A percentile compares a stretch with the other conserved stretches of the same genome.
These are phyloP conservation scores for Sinonovacula constricta DNA, from an alignment of 1,140 invertebrate genomes.

Conservation along the genomic window DNA sequence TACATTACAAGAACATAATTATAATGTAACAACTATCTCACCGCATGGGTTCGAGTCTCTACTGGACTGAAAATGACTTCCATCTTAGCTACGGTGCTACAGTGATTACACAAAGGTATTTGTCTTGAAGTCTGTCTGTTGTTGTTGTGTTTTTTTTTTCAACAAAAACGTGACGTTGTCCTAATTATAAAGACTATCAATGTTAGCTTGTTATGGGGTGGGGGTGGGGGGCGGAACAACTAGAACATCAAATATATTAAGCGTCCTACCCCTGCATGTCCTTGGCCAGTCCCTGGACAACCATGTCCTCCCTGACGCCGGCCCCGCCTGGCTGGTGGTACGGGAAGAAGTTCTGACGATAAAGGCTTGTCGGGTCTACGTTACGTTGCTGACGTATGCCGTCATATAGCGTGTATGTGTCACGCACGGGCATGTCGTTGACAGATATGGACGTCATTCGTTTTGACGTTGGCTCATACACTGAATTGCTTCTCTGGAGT, in stretches of 20 bases:
- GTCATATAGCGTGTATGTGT: conserved; percentile 38
- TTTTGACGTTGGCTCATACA: conserved; percentile 31
- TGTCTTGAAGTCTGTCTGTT: neutral
- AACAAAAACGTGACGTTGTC: neutral
- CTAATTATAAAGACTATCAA: neutral
- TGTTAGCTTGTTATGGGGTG: neutral
- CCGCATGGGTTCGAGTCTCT: too few species aligned
- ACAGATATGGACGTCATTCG: conserved; percentile 44
- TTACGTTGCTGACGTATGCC: neutral
- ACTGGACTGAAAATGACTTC: too few species aligned
- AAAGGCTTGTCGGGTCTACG: conserved; percentile 30
- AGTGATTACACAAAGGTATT: neutral
- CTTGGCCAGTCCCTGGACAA: conserved; percentile 11
- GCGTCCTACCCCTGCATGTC: conserved; percentile 13
- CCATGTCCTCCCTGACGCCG: conserved; percentile 23
- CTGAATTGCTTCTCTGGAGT: conserved; percentile 24
- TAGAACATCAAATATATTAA: neutral
- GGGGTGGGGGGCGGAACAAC: neutral
- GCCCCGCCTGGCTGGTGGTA: conserved; percentile 40
- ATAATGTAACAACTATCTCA: too few species aligned
- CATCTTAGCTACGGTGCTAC: neutral
- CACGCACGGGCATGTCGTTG: conserved; percentile 23
- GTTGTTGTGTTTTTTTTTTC: neutral
- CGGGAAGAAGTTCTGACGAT: conserved; percentile 33
- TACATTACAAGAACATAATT: too few species aligned